Conservation (phyloP, 1,140 invertebrate species). For the Drosophila sechellia region DNA sequence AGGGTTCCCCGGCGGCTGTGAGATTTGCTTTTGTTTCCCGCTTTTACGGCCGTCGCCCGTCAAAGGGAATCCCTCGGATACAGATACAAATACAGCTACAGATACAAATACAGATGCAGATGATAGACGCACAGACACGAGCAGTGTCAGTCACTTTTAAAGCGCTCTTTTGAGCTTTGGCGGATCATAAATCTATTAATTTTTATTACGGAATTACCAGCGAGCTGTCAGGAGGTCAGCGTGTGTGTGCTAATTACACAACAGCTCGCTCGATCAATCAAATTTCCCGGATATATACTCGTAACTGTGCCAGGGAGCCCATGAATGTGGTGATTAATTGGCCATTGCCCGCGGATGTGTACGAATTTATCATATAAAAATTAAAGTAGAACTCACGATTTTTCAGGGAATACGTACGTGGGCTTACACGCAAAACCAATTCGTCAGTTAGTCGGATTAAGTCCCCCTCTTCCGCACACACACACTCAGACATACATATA, state of each 20-base stretch:
- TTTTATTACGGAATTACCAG: slow-evolving; percentile 64
- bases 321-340: slow-evolving; percentile 74
- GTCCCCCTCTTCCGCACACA: not conserved
- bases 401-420: slow-evolving; percentile 10
- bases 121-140: not conserved
- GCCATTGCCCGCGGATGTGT: slow-evolving; percentile 40
- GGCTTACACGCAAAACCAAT: slow-evolving; percentile 14
- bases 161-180: slow-evolving; percentile 27
- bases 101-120: not conserved
- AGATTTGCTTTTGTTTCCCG: slow-evolving; percentile 4
- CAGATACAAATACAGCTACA: not conserved
- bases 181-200: slow-evolving; percentile 67
- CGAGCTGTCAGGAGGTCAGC: slow-evolving; percentile 54
- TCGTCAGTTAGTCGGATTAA: slow-evolving; percentile 48
- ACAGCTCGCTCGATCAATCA: slow-evolving; percentile 63
- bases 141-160: slow-evolving; percentile 24
- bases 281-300: slow-evolving; percentile 22
- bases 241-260: slow-evolving; percentile 63
- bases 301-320: slow-evolving; percentile 48
- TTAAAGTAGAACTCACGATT: slow-evolving; percentile 30
- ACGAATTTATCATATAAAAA: slow-evolving; percentile 47
- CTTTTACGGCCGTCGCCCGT: slow-evolving; percentile 21
- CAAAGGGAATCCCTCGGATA: slow-evolving; percentile 28
- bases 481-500: slow-evolving; percentile 2
- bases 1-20: slow-evolving; percentile 29